These are phyloP conservation scores for Taenioides sp. DNA, from an alignment of 2,797 vertebrate genomes.

Conservation along the genomic window DNA sequence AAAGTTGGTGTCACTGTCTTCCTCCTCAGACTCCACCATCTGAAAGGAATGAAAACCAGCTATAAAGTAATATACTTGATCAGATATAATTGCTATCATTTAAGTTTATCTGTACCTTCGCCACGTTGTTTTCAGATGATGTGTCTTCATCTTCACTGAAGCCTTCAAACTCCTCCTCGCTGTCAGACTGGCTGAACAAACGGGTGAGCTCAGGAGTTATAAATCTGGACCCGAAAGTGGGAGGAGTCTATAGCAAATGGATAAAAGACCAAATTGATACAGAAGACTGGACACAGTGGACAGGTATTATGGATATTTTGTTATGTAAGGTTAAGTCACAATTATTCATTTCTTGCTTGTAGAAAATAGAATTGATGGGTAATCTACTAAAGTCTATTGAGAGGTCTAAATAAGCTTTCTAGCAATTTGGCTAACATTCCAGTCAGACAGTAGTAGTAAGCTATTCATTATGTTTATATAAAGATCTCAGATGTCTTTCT, in stretches of 20 bases:
- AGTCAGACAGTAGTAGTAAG: background rate
- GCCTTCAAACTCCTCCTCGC: constrained; percentile 87
- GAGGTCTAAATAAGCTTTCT: background rate
- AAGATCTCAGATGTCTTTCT: background rate
- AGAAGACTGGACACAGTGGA: background rate
- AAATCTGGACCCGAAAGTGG: constrained; percentile 77
- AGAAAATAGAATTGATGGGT: background rate
- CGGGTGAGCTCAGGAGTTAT: constrained; percentile 83
- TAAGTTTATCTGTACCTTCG: constrained; percentile 57
- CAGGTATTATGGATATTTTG: background rate
- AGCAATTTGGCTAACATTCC: background rate
- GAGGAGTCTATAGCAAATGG: constrained; percentile 62
- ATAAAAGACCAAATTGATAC: background rate
- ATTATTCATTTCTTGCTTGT: background rate
- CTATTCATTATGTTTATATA: no score
- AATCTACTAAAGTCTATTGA: background rate
- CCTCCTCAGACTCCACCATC: constrained; percentile 67
- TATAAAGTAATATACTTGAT: background rate
- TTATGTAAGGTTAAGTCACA: background rate
- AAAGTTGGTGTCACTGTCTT: constrained; percentile 73
- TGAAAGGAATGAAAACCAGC: constrained; percentile 37
- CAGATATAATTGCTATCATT: background rate
- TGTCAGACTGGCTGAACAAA: constrained; percentile 89
- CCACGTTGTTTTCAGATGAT: constrained; percentile 28
- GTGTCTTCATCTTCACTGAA: constrained; percentile 72